These are phyloP conservation scores for Hymenopus coronatus DNA, from an alignment of 2,888 invertebrate genomes.

Conservation along the genomic window DNA sequence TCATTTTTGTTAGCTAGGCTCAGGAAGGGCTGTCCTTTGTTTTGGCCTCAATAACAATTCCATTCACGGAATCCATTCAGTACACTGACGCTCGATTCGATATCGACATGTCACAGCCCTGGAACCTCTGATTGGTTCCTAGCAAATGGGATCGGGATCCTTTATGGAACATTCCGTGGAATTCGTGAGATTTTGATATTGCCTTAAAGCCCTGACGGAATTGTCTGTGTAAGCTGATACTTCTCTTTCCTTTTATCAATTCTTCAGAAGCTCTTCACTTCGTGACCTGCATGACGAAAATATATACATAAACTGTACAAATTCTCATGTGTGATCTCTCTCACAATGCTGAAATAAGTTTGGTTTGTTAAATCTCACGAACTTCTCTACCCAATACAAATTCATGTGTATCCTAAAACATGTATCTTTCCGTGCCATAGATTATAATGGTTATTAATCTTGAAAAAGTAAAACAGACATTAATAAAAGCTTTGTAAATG, in stretches of 20 bases:
- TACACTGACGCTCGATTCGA: not conserved
- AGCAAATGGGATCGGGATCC: not conserved
- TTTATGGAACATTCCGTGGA: not conserved
- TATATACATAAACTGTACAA: too few relatives aligned
- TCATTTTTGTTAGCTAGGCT: not conserved
- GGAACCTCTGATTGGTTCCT: not conserved
- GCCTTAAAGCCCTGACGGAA: not conserved
- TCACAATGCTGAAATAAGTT: too few relatives aligned
- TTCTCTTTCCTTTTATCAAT: not conserved
- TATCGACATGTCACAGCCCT: not conserved
- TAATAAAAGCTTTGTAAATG: too few relatives aligned
- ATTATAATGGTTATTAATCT: too few relatives aligned
- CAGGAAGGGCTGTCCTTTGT: not conserved
- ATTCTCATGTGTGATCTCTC: too few relatives aligned
- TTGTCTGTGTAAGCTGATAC: not conserved
- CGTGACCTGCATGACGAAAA: too few relatives aligned
- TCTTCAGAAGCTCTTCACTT: too few relatives aligned
- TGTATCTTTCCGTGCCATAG: too few relatives aligned
- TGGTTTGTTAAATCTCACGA: too few relatives aligned
- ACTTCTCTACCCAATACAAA: too few relatives aligned
- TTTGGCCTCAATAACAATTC: not conserved
- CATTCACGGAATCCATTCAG: not conserved
- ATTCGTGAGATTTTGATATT: not conserved
- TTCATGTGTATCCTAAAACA: too few relatives aligned
- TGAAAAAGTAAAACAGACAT: too few relatives aligned